Base-by-base conservation (phyloP, 2,113 vertebrate genomes). In the Sceloporus undulatus region DNA sequence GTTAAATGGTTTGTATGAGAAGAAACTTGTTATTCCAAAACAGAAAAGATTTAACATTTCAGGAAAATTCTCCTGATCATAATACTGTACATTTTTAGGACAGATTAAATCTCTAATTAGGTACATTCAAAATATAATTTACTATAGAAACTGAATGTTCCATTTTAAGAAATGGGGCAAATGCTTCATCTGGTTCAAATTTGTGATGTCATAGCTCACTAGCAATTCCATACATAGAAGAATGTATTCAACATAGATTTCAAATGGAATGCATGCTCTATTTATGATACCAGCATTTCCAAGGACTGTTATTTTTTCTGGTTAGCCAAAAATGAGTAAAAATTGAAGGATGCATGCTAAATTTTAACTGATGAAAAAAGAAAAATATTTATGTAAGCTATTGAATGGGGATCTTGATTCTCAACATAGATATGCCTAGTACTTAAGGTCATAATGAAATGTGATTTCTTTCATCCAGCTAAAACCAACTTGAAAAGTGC, bases 121-220 rank as follows among this genome's bases (percentile, higher is more conserved):
- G 65, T 7, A 94, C 81, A 94, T 88, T 1, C 0, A 11, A 92
- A 86, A 80, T 11, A 89, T 86, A 79, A 90, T 84, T 89, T 91
- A 3, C 1, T 93, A 66, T 65, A 88, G 48, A 92, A 0, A 88
- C 0, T 1, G 82, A 93, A 82, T 5, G 81, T 68, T 16, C 18
- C 56, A 89, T 92, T 93, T 91, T 84, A 88, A 86, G 62, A 23
- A 86, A 89, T 81, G 6, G 0, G 56, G 29, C 87, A 81, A 89
- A 23, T 87, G 86, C 73, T 89, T 91, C 4, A 85, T 84, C 42
- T 87, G 14, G 81, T 94, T 92, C 42, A 93, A 59, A 38, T 86
- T 90, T 80, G 80, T 82, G 4, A 7, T 85, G 2, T 52, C 88
- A 87, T 18, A 2, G 0, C 1, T 93, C 80, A 77, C 56, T 65